Evolutionary conservation across 2,797 vertebrate genomes (phyloP).

Genomic region (Clamator glandarius): DNA sequence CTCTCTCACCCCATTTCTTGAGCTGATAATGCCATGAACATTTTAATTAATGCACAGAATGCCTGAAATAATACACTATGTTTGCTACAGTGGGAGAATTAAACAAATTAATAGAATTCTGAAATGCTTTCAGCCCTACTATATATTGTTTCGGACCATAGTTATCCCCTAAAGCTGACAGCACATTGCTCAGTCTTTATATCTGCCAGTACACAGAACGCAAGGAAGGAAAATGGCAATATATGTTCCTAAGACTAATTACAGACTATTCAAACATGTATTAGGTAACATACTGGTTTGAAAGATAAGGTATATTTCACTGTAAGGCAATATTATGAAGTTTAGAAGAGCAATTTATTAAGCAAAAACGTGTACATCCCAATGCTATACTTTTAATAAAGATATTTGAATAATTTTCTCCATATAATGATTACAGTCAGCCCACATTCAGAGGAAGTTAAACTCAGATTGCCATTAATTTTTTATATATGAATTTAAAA

Average conservation of each 20-base stretch:
- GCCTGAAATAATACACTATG: not conserved
- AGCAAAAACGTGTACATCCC: not conserved
- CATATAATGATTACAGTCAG: conserved; percentile 38
- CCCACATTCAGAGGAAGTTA: conserved; percentile 34
- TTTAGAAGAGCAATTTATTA: not conserved
- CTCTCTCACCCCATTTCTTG: not conserved
- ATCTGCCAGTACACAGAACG: not conserved
- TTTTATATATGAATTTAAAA: conserved; percentile 73
- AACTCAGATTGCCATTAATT: conserved; percentile 46
- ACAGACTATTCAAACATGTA: not conserved
- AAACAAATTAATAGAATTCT: not conserved
- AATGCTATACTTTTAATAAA: conserved; percentile 15
- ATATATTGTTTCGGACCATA: not conserved
- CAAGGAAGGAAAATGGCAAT: not conserved
- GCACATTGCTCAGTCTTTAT: not conserved
- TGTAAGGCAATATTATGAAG: not conserved
- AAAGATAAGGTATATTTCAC: not conserved
- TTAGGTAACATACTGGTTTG: not conserved
- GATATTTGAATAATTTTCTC: conserved; percentile 41
- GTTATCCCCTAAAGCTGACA: not conserved
- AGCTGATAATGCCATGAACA: not conserved
- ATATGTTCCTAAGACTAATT: not conserved
- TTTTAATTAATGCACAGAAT: conserved; percentile 17
- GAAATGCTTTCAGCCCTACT: not conserved
- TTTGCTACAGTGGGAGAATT: not conserved